Base-by-base conservation (phyloP, 2,797 vertebrate species). In the Falco columbarius region DNA sequence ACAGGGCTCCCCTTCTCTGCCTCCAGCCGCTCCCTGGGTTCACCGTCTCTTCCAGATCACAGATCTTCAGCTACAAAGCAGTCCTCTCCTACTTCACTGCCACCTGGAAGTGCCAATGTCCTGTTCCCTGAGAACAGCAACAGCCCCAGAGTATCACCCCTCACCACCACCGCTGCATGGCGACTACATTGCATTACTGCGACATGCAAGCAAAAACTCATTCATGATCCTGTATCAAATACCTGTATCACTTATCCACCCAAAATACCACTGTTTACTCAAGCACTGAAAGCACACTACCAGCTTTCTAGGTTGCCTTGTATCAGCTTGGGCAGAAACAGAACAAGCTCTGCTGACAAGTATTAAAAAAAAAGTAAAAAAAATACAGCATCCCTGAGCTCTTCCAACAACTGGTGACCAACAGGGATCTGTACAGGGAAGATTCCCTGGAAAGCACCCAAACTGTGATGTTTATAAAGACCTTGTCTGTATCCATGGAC, bases 151-250 rank as follows among this genome's bases (percentile, higher is more conserved):
- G 6, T 3, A 30, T 24, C n/a, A 21, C 51, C 49, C 32, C 36
- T 40, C n/a, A n/a, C 34, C 52, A 18, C 62, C 38, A 40, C 38
- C 38, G 12, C 38, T n/a, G 61, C 55, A 38, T 0, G 0, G 8
- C 3, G 29, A 7, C 56, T 68, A 7, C 32, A 17, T 40, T 19
- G 32, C 32, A 5, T 11, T 61, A 18, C 66, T 16, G 38, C 7
- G 3, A 38, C 22, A 34, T 0, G 3, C 36, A 32, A 20, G 9
- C 54, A 56, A 63, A 70, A 55, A 13, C 11, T 56, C 6, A 5
- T 29, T 59, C 18, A 14, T 13, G 6, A 89, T 29, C 59, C 81
- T 29, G 6, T 10, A 40, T 36, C 74, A 82, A 72, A 51, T 10
- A 32, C 19, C 17, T 40, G 4, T 10, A 44, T 51, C n/a, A 23